Evolutionary conservation across 1,140 invertebrate genomes (phyloP).

Genomic region (Drosophila neocordata): DNA sequence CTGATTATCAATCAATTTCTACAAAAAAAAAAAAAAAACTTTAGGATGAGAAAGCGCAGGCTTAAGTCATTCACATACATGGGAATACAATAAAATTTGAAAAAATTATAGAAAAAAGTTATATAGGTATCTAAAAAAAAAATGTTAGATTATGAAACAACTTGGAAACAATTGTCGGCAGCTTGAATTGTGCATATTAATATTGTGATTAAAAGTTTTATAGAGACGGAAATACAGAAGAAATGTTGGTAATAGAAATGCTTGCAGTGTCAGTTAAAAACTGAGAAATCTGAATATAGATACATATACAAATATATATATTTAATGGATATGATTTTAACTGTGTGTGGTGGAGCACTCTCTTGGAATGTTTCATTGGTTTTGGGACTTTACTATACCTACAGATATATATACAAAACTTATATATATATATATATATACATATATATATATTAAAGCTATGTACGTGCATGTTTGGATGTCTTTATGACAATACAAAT

Average conservation of each 20-base stretch:
- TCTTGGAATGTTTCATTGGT: neutral
- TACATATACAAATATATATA: conserved; percentile 1
- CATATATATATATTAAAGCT: too few relatives aligned
- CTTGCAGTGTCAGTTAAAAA: conserved; percentile 21
- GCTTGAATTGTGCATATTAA: conserved; percentile 62
- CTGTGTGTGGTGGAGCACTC: neutral
- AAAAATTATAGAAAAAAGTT: conserved; percentile 30
- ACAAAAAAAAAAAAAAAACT: conserved; percentile 28
- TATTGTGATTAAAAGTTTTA: conserved; percentile 43
- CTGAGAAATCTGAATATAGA: conserved; percentile 11
- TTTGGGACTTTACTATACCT: conserved; percentile 4
- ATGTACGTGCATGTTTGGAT: conserved; percentile 43
- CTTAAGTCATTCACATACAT: conserved; percentile 33
- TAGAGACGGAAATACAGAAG: conserved; percentile 52
- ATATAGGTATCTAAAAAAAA: conserved; percentile 6
- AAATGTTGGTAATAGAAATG: conserved; percentile 30
- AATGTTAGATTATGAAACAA: conserved; percentile 55
- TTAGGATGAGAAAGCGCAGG: conserved; percentile 38
- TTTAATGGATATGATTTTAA: conserved; percentile 15
- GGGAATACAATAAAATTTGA: conserved; percentile 40
- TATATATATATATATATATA: conserved; percentile 51
- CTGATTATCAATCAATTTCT: conserved; percentile 66
- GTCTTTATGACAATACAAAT: conserved; percentile 58
- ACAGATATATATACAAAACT: conserved; percentile 7
- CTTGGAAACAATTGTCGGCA: conserved; percentile 42